Conservation (phyloP, 37 sponge, comb jelly and placozoan species). For the Mnemiopsis leidyi region DNA sequence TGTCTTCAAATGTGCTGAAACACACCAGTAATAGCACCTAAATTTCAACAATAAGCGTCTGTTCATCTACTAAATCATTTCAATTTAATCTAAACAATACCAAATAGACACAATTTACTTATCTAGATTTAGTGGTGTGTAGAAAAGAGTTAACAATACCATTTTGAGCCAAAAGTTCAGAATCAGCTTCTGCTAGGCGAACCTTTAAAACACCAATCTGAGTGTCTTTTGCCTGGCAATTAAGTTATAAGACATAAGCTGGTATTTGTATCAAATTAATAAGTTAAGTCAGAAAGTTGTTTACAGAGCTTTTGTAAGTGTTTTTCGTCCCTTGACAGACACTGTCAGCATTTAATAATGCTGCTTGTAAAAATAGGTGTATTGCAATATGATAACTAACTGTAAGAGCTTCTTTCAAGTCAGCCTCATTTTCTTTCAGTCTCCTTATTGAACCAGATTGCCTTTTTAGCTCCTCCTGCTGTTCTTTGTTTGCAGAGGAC, state of each 20-base stretch:
- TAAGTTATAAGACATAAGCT: neutral
- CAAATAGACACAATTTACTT: no score
- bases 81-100: no score
- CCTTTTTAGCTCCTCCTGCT: neutral
- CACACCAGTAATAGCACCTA: neutral
- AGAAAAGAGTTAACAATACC: no score
- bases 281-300: neutral
- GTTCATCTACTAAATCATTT: no score
- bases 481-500: neutral
- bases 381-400: no score
- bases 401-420: neutral
- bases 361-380: no score
- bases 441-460: neutral
- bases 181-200: slow-evolving; percentile 12
- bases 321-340: no score
- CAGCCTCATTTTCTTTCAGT: neutral
- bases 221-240: slow-evolving; percentile 28
- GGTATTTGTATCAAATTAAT: no score
- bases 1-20: neutral
- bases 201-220: slow-evolving; percentile 50
- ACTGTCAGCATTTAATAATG: no score
- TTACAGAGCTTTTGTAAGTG: no score
- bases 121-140: no score
- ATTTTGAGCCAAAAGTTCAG: neutral
- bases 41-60: neutral